Evolutionary conservation across 1,140 invertebrate genomes (phyloP), one percentile per base, ranked within the genome.

Genomic region (Zaprionus camerounensis): DNA sequence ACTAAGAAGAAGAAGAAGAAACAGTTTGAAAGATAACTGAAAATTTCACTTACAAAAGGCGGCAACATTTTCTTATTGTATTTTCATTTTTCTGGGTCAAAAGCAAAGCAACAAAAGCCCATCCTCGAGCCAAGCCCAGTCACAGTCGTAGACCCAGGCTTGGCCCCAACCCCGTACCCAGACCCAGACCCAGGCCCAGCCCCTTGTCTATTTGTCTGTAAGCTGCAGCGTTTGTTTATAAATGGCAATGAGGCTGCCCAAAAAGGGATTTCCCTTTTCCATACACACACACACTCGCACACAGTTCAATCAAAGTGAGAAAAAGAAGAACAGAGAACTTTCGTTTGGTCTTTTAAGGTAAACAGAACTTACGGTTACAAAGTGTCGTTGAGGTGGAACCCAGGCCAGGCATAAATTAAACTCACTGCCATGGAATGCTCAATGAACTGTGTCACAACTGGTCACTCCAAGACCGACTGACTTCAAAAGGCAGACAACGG

Each of bases 221-320:
- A 78, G 75, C 63, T 65, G 74, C 57, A 57, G 46, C 77, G 74
- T 73, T 78, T 78, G 69, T 59, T 68, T 80, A 73, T 82, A 88
- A 80, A 80, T 71, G 76, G 71, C 63, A 77, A 46, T 63, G 62
- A 38, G 49, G 53, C 41, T 63, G 57, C 62, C 71, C 61, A 67
- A 88, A 88, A 88, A 90, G 85, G 85, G 85, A 85, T 90, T 90
- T 90, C 85, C 85, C 85, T 88, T 88, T 88, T 90, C 71, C 66
- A 20, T 20, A 83, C 53, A 38, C 31, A 59, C 51, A 57, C 67
- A 70, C 31, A 49, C 28, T 28, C 28, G 28, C 28, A 69, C 28
- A 24, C 55, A 61, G 65, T 69, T 36, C 69, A 80, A 78, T 71
- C 55, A 82, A 68, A 76, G 53, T 70, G 51, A 71, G 59, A 12